Conservation (phyloP, 92 coral and sea anemone species). For the Virgularia gustaviana region DNA sequence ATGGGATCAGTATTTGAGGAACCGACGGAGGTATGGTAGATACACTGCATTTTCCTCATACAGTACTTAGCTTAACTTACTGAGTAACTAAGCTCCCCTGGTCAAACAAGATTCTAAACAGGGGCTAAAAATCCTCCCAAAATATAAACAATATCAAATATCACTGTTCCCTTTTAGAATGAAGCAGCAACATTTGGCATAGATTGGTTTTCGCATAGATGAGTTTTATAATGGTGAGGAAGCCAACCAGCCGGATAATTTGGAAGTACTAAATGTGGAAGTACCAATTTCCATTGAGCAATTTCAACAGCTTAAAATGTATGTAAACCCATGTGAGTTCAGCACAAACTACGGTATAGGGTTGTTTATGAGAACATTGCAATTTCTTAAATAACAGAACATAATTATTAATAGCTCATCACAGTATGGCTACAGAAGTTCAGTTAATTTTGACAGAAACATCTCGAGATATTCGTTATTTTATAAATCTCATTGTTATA, state of each 20-base stretch:
- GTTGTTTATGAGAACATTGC: slow-evolving; percentile 1
- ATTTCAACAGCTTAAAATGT: background rate
- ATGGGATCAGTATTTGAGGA: slow-evolving; percentile 22
- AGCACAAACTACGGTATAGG: slow-evolving; percentile 9
- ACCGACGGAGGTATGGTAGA: background rate
- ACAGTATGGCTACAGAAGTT: no score
- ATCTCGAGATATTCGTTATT: no score
- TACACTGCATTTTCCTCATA: background rate
- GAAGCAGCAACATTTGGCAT: slow-evolving; percentile 9
- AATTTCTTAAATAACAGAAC: background rate
- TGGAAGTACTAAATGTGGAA: background rate
- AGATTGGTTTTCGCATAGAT: background rate
- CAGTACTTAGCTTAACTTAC: background rate
- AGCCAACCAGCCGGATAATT: background rate
- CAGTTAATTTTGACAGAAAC: no score
- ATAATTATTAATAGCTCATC: background rate
- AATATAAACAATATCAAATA: background rate
- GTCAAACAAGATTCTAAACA: background rate
- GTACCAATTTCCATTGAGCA: slow-evolving; percentile 15
- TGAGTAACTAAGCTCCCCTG: background rate
- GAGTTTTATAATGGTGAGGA: slow-evolving; percentile 11
- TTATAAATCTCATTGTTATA: no score
- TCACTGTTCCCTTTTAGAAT: background rate
- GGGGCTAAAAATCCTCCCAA: background rate
- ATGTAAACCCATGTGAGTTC: background rate